Conservation (phyloP, 2,797 vertebrate species). For the Loriculus beryllinus region DNA sequence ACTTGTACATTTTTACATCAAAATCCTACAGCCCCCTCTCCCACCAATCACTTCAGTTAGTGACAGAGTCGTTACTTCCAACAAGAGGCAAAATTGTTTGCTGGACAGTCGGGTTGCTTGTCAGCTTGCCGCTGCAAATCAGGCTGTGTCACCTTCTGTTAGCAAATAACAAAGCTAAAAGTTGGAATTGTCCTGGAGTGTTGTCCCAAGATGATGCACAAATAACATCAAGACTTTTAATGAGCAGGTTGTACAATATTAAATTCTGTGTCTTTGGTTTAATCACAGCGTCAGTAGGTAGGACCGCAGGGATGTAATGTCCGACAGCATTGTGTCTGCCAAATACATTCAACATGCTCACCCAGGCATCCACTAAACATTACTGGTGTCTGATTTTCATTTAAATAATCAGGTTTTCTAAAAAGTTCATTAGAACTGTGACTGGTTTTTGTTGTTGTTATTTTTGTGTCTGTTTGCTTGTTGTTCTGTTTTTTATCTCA, state of each 20-base stretch:
- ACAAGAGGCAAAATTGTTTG: neutral
- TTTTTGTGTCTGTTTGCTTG: neutral
- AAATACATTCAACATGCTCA: neutral
- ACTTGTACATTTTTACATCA: neutral
- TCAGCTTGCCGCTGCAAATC: neutral
- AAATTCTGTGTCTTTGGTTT: neutral
- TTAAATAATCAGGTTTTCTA: neutral
- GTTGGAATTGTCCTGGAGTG: neutral
- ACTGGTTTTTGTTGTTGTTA: neutral
- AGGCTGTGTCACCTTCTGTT: neutral
- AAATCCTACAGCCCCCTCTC: neutral
- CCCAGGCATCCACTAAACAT: neutral
- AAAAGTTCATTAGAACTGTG: neutral
- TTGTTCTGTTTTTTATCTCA: neutral
- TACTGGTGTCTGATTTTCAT: neutral
- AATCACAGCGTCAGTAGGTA: neutral
- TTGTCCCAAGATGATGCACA: neutral
- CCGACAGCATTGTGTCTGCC: fast-evolving
- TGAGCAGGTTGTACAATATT: neutral
- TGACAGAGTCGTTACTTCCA: neutral
- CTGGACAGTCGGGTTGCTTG: neutral
- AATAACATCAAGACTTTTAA: neutral
- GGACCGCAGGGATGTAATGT: neutral
- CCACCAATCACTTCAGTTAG: neutral
- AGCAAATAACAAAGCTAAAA: neutral